Conservation (phyloP, 2,888 invertebrate genomes). For the Argyresthia goedartella region DNA sequence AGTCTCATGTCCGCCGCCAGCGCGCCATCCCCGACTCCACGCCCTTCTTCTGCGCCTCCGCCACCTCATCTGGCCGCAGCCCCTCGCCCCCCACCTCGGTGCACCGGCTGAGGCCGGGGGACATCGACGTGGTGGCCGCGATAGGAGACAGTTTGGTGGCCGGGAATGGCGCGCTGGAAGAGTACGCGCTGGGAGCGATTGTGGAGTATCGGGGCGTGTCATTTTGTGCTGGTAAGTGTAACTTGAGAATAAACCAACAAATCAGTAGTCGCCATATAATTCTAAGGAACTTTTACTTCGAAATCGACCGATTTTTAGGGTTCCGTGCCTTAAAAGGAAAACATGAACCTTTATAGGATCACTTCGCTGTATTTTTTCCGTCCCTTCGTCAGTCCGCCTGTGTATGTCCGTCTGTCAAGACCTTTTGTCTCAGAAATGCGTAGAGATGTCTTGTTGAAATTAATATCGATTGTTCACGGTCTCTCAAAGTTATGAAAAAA, state of each 20-base stretch:
- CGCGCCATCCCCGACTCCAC: constrained; percentile 54
- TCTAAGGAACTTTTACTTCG: too few species aligned
- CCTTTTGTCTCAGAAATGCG: too few species aligned
- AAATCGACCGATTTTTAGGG: too few species aligned
- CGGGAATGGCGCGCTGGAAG: constrained; percentile 80
- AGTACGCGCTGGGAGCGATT: constrained; percentile 79
- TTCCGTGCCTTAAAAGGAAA: too few species aligned
- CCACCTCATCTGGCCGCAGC: constrained; percentile 45
- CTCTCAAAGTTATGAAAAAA: too few species aligned
- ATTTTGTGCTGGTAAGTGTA: constrained; percentile 74
- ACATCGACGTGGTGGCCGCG: constrained; percentile 78
- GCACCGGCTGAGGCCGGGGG: constrained; percentile 76
- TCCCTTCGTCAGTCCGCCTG: too few species aligned
- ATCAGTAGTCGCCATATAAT: too few species aligned
- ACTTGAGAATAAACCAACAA: background rate
- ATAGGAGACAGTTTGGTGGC: constrained; percentile 81
- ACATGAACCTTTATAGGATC: too few species aligned
- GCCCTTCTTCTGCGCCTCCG: constrained; percentile 72
- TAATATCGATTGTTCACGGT: too few species aligned
- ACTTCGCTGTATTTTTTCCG: too few species aligned
- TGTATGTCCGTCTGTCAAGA: too few species aligned
- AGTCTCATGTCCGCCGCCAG: constrained; percentile 62
- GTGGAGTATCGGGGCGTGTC: constrained; percentile 82
- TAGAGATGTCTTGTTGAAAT: too few species aligned
- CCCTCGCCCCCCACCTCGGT: constrained; percentile 72